These are phyloP conservation scores for Sphinx pinastri DNA, from an alignment of 2,888 invertebrate genomes.

Conservation along the genomic window DNA sequence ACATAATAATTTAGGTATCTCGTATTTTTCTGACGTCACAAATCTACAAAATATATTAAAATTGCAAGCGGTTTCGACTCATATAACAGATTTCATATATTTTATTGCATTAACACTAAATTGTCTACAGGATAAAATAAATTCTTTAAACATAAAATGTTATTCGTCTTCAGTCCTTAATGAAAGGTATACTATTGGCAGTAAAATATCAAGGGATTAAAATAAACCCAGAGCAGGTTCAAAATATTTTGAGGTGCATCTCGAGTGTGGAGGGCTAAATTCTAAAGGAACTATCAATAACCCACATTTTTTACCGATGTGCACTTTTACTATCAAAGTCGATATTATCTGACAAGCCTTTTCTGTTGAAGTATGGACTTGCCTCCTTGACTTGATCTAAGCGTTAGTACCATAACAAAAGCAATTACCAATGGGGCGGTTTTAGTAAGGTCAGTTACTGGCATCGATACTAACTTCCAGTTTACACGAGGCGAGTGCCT, in stretches of 20 bases:
- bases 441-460: too few relatives aligned
- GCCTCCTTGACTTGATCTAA: too few relatives aligned
- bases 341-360: too few relatives aligned
- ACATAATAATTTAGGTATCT: background rate
- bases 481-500: too few relatives aligned
- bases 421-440: too few relatives aligned
- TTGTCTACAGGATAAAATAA: conserved; percentile 6
- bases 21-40: background rate
- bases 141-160: conserved; percentile 17
- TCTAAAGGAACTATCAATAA: too few relatives aligned
- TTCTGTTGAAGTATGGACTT: too few relatives aligned
- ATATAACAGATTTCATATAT: background rate
- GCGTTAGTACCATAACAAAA: too few relatives aligned
- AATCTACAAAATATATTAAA: background rate
- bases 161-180: background rate
- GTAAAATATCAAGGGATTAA: background rate
- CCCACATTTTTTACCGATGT: too few relatives aligned
- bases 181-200: background rate
- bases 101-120: conserved; percentile 7
- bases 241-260: background rate
- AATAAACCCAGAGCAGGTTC: background rate
- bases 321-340: too few relatives aligned
- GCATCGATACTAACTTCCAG: too few relatives aligned
- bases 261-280: background rate
- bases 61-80: conserved; percentile 1